phyloP scores from a whole-genome alignment of 2,797 vertebrate genomes.

The Myotis planiceps region DNA sequence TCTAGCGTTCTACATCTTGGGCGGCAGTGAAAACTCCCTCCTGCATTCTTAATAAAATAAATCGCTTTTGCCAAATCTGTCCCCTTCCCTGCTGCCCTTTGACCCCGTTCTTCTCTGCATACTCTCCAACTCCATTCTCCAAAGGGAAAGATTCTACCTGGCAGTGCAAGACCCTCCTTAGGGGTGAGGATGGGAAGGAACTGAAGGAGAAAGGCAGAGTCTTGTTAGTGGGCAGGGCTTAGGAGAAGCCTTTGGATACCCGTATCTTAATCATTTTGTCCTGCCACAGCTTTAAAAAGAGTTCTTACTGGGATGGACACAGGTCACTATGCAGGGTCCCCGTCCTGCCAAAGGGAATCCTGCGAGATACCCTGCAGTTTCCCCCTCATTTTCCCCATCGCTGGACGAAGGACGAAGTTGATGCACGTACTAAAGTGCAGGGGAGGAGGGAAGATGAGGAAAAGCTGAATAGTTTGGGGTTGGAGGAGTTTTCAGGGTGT shows the following conservation, averaged over 20 bases:
- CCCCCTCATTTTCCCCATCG: not conserved
- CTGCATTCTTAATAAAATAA: not conserved
- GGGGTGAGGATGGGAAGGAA: not conserved
- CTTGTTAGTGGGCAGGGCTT: not conserved
- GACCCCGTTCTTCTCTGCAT: not conserved
- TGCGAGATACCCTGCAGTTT: not conserved
- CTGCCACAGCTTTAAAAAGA: not conserved
- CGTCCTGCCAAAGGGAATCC: not conserved
- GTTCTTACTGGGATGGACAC: not conserved
- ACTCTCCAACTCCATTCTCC: not conserved
- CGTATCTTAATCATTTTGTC: not conserved
- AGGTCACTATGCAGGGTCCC: not conserved
- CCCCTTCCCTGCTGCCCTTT: not conserved
- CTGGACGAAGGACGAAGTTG: not conserved
- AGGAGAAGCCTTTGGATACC: not conserved
- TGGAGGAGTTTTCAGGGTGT: not conserved
- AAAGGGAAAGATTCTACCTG: not conserved
- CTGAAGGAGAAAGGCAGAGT: not conserved
- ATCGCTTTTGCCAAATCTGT: not conserved
- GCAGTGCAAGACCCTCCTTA: not conserved
- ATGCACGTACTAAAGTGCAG: not conserved
- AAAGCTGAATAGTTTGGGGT: not conserved
- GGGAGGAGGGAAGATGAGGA: not conserved
- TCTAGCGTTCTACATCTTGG: not conserved
- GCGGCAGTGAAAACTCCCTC: not conserved